A percentile compares a stretch with the other conserved stretches of the same genome.
Evolutionary conservation across 2,797 vertebrate species (phyloP).

Genomic region (Carcharodon carcharias): DNA sequence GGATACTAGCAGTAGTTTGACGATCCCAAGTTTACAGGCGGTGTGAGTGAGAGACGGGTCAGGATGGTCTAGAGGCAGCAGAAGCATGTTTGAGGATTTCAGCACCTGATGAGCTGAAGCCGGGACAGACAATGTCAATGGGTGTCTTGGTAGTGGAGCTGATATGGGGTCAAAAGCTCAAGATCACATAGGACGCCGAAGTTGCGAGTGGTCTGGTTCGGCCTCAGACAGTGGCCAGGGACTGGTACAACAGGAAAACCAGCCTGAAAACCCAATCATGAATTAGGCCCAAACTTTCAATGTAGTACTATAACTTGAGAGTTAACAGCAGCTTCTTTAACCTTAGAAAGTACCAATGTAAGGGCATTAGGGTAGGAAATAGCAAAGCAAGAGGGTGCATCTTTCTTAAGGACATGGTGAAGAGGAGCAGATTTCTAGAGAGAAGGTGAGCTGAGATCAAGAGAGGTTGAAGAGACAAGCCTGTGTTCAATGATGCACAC

Average conservation of each 20-base stretch:
- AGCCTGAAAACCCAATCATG: not conserved
- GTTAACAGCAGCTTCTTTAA: not conserved
- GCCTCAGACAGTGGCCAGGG: not conserved
- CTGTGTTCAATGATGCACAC: not conserved
- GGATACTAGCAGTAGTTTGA: not conserved
- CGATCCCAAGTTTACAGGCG: not conserved
- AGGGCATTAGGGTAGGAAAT: not conserved
- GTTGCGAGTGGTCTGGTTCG: not conserved
- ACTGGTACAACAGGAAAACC: not conserved
- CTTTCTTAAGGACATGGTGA: not conserved
- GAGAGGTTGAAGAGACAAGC: not conserved
- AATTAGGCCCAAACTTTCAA: not conserved
- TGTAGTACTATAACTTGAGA: not conserved
- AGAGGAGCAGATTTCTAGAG: not conserved
- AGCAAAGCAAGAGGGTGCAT: not conserved
- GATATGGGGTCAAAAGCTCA: not conserved
- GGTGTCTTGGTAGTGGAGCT: not conserved
- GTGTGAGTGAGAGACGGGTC: too few relatives aligned
- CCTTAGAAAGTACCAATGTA: not conserved
- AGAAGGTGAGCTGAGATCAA: not conserved
- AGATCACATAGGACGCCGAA: not conserved
- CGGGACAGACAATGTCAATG: not conserved
- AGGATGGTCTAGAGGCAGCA: too few relatives aligned
- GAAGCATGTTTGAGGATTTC: too few relatives aligned
- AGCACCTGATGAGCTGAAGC: too few relatives aligned